A percentile compares a stretch with the other conserved stretches of the same genome.
phyloP scores from a whole-genome alignment of 2,888 invertebrate genomes.

The Sympetrum striolatum region DNA sequence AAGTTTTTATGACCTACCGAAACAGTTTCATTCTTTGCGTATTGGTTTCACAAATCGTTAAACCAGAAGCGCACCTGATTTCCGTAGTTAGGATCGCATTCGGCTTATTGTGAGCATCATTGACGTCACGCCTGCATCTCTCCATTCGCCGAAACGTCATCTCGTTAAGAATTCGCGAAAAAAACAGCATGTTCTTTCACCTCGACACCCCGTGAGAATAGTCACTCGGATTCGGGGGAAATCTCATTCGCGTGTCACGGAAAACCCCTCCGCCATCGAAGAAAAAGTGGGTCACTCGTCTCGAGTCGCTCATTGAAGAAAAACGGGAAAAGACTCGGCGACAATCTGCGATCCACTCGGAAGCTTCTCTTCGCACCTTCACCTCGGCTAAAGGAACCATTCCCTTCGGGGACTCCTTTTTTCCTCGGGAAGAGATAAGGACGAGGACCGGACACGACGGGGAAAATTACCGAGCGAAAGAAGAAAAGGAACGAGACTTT shows the following conservation, averaged over 20 bases:
- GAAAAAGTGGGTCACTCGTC: not conserved
- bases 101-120: too few species aligned
- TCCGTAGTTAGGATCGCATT: too few species aligned
- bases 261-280: not conserved
- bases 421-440: not conserved
- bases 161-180: not conserved
- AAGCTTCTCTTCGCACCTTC: not conserved
- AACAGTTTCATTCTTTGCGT: too few species aligned
- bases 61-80: too few species aligned
- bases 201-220: not conserved
- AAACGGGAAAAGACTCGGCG: not conserved
- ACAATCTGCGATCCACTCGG: not conserved
- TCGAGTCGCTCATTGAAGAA: not conserved
- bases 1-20: too few species aligned
- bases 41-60: too few species aligned
- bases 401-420: not conserved
- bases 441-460: not conserved
- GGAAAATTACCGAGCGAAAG: not conserved
- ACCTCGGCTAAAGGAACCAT: not conserved
- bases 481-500: slow-evolving; percentile 14
- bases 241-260: not conserved
- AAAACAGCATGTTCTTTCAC: not conserved
- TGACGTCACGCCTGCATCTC: too few species aligned
- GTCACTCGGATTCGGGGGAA: not conserved
- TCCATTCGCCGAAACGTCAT: not conserved